Conservation (phyloP, 2,888 invertebrate genomes). For the Sarcophaga subvicina region DNA sequence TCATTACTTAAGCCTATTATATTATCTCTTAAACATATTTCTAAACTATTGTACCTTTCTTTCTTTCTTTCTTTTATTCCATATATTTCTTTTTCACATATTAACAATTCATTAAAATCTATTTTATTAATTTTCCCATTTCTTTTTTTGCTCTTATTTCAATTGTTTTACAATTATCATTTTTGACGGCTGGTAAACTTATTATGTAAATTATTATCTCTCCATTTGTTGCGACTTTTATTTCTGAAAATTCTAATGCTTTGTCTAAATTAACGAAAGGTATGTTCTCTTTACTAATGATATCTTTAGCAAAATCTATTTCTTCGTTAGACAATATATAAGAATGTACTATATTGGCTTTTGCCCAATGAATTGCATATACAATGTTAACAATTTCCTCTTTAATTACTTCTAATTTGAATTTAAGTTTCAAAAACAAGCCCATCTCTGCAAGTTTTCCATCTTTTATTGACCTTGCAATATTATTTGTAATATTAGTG, state of each 20-base stretch:
- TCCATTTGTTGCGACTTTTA: slow-evolving; percentile 66
- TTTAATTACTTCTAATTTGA: background rate
- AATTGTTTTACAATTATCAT: slow-evolving; percentile 54
- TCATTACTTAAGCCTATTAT: too few relatives aligned
- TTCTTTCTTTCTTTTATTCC: slow-evolving; percentile 1
- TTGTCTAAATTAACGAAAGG: slow-evolving; percentile 67
- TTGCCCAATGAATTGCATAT: too few relatives aligned
- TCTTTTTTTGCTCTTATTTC: slow-evolving; percentile 28
- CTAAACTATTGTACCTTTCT: background rate
- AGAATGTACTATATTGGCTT: slow-evolving; percentile 60
- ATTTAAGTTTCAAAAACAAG: background rate
- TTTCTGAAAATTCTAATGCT: slow-evolving; percentile 68
- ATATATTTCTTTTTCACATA: background rate
- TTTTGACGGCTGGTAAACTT: slow-evolving; percentile 52
- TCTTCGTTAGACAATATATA: slow-evolving; percentile 66
- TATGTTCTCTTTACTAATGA: slow-evolving; percentile 63
- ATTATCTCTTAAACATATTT: slow-evolving; percentile 7
- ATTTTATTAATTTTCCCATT: too few relatives aligned
- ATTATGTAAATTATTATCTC: slow-evolving; percentile 66
- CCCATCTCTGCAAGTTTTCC: too few relatives aligned
- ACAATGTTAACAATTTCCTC: background rate
- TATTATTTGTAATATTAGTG: background rate
- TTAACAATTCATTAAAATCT: too few relatives aligned
- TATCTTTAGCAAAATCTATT: slow-evolving; percentile 59
- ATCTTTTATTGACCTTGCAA: too few relatives aligned